These are phyloP conservation scores for Solea solea DNA, from an alignment of 2,113 vertebrate species.

Conservation along the genomic window DNA sequence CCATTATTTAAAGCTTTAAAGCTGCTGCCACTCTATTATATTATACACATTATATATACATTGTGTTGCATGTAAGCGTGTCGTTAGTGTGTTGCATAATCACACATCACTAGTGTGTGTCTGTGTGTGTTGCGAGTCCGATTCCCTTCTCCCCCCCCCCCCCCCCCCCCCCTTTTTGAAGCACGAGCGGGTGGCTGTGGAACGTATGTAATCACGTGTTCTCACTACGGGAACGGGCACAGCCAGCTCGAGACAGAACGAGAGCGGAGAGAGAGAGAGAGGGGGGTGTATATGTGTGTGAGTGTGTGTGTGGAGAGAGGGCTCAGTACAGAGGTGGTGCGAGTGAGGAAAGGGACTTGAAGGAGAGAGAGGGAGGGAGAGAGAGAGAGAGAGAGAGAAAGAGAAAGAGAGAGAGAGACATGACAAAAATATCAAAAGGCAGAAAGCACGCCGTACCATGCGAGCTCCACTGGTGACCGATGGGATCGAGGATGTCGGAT, in stretches of 20 bases:
- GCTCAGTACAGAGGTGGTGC: conserved; percentile 65
- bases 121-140: conserved; percentile 71
- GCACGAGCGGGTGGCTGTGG: conserved; percentile 91
- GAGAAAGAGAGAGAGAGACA: conserved; percentile 84
- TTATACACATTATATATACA: too few relatives aligned
- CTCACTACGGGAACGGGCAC: conserved; percentile 85
- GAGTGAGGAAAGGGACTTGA: conserved; percentile 83
- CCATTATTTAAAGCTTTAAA: too few relatives aligned
- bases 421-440: conserved; percentile 88
- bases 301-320: conserved; percentile 39
- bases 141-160: conserved; percentile 13
- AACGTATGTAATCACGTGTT: conserved; percentile 97
- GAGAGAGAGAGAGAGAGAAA: conserved; percentile 87
- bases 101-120: too few relatives aligned
- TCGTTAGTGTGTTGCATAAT: too few relatives aligned
- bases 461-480: conserved; percentile 92
- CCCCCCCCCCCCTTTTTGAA: conserved; percentile 51
- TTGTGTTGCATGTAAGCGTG: too few relatives aligned
- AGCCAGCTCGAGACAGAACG: conserved; percentile 75
- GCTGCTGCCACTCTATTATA: too few relatives aligned
- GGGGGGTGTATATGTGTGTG: conserved; percentile 50
- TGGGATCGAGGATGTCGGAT: conserved; percentile 94
- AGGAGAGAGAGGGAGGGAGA: conserved; percentile 86
- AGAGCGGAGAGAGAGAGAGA: conserved; percentile 81
- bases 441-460: conserved; percentile 97